Base-by-base conservation (phyloP, 1,140 invertebrate species). In the Leptinotarsa undecemlineata region DNA sequence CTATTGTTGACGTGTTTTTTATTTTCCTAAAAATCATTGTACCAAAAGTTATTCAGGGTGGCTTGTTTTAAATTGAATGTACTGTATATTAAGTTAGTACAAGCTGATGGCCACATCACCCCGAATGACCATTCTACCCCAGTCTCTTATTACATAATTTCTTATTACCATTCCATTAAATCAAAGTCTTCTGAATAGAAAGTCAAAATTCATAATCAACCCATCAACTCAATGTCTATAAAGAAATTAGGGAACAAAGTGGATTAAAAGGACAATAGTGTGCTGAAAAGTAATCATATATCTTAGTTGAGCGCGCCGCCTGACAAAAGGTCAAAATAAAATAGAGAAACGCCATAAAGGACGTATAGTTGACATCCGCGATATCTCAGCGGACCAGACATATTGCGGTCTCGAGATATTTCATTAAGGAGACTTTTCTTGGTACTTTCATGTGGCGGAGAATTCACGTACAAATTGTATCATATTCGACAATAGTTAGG, bases 351-450 rank as follows among this genome's bases (percentile, higher is more conserved):
- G 23, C 17, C 64, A 67, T 67, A 67, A 42, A 67, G 42, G 23
- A 67, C 26, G 64, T 67, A 67, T 23, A 23, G 64, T 42, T 67
- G 64, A 67, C 26, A 67, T 67, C 64, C 64, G 26, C 64, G 64
- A 67, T 67, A 67, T 67, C 64, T 67, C 64, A 67, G 64, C 64
- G 17, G 23, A 42, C 64, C 64, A 67, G 64, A 67, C 64, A 67
- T 67, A 67, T 67, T 69, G 68, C 26, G 48, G 69, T 60, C 19
- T 71, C 51, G 23, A 57, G 48, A 71, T 71, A 71, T 71, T 71
- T 71, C 69, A 71, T 71, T 71, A 71, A 13, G 11, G 21, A 26
- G 11, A 60, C 48, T 71, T 60, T 33, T 71, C 57, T 26, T 57
- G 51, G 51, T 57, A 19, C 15, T 57, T 57, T 57, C 4, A 17